These are phyloP conservation scores for Eulimnadia texana DNA, from an alignment of 1,140 invertebrate genomes.

Conservation along the genomic window DNA sequence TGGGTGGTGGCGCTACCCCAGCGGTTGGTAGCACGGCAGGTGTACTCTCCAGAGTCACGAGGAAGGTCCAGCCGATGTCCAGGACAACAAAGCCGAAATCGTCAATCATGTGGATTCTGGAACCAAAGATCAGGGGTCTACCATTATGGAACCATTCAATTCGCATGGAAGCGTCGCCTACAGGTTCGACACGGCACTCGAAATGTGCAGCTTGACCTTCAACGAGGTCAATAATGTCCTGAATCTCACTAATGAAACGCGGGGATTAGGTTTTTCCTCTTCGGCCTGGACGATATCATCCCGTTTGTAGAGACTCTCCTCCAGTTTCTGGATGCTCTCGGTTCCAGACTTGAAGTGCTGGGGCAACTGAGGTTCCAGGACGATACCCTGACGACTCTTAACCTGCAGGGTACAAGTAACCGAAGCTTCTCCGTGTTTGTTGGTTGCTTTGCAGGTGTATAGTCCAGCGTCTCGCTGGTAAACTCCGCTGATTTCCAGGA, in stretches of 20 bases:
- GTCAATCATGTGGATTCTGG: slow-evolving; percentile 75
- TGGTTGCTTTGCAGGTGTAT: slow-evolving; percentile 82
- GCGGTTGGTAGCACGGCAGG: slow-evolving; percentile 68
- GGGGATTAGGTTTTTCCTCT: slow-evolving; percentile 77
- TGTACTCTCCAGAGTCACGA: slow-evolving; percentile 70
- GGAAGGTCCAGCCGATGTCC: slow-evolving; percentile 73
- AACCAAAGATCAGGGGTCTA: slow-evolving; percentile 69
- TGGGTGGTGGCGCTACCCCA: slow-evolving; percentile 70
- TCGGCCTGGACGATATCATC: slow-evolving; percentile 58
- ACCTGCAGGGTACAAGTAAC: slow-evolving; percentile 73
- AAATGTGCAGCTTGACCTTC: slow-evolving; percentile 82
- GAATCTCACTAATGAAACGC: slow-evolving; percentile 66
- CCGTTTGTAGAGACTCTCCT: slow-evolving; percentile 72
- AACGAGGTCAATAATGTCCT: slow-evolving; percentile 54
- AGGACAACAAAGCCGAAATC: slow-evolving; percentile 85
- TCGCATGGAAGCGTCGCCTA: slow-evolving; percentile 68
- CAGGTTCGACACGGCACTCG: slow-evolving; percentile 76
- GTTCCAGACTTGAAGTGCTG: slow-evolving; percentile 70
- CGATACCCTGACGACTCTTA: slow-evolving; percentile 67
- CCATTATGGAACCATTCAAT: slow-evolving; percentile 93
- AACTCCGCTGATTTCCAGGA: slow-evolving; percentile 74
- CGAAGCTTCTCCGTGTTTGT: slow-evolving; percentile 74
- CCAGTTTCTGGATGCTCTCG: slow-evolving; percentile 74
- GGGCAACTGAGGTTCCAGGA: slow-evolving; percentile 78
- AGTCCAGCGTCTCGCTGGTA: slow-evolving; percentile 74